Conservation (phyloP, 2,113 vertebrate genomes). For the Bucco capensis region DNA sequence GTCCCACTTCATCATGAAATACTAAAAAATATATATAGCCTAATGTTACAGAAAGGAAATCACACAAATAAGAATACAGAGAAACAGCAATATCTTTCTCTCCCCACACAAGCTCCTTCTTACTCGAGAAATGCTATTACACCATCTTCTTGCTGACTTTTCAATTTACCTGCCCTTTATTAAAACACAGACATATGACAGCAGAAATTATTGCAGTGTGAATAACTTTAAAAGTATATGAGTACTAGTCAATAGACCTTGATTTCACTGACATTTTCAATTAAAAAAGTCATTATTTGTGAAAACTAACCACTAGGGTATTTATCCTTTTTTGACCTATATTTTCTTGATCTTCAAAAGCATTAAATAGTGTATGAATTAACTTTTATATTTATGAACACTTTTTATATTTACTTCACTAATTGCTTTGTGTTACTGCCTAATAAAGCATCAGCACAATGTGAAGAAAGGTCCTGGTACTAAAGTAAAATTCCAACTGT, state of each 20-base stretch:
- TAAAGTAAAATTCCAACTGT: background rate
- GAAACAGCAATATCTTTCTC: background rate
- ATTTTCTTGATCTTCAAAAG: background rate
- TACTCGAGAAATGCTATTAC: background rate
- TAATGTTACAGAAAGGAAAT: background rate
- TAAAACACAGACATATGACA: conserved; percentile 35
- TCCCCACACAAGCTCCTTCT: background rate
- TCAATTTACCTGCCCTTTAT: conserved; percentile 39
- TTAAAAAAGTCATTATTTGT: conserved; percentile 25
- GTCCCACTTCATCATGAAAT: background rate
- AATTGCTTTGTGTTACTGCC: background rate
- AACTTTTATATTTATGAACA: background rate
- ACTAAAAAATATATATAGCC: background rate
- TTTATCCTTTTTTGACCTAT: background rate
- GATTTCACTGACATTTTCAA: background rate
- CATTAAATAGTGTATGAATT: background rate
- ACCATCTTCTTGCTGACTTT: background rate
- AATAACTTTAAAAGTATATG: background rate
- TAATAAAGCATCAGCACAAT: background rate
- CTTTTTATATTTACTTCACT: background rate
- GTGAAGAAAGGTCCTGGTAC: background rate
- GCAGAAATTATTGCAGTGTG: conserved; percentile 18
- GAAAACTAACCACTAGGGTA: background rate
- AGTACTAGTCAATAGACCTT: background rate
- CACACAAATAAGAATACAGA: background rate